Evolutionary conservation across 2,888 invertebrate genomes (phyloP).

Genomic region (Ypsolopha scabrella): DNA sequence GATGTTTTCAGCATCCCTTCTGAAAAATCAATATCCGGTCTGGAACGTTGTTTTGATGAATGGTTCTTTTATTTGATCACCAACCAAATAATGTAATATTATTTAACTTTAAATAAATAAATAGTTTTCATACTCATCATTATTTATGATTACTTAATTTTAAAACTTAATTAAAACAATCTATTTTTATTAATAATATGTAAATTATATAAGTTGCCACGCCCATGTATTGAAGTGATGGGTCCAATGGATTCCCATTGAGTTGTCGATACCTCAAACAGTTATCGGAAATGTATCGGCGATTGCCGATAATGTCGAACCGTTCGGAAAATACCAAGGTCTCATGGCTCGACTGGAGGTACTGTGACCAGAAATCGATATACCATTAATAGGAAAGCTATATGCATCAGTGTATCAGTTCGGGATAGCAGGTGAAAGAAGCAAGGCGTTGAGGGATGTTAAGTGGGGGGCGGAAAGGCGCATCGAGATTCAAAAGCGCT

Average conservation of each 20-base stretch:
- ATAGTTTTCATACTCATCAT: not conserved
- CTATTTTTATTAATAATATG: not conserved
- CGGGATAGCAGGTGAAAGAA: constrained; percentile 41
- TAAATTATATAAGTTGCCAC: not conserved
- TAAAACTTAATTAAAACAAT: too few species aligned
- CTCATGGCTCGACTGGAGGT: constrained; percentile 45
- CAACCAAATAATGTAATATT: too few species aligned
- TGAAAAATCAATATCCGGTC: constrained; percentile 34
- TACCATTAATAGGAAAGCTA: constrained; percentile 57
- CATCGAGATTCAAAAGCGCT: constrained; percentile 31
- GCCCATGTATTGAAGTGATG: not conserved
- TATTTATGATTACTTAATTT: not conserved
- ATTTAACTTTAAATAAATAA: too few species aligned
- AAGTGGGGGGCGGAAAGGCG: constrained; percentile 28
- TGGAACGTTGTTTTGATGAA: constrained; percentile 10
- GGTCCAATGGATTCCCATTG: not conserved
- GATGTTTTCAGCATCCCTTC: constrained; percentile 11
- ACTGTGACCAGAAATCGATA: constrained; percentile 64
- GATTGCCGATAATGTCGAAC: constrained; percentile 69
- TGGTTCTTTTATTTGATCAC: too few species aligned
- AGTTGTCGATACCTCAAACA: constrained; percentile 26
- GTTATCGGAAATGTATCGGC: constrained; percentile 61
- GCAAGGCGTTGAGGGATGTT: constrained; percentile 30
- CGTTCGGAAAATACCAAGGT: constrained; percentile 68
- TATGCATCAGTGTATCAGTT: constrained; percentile 45